Evolutionary conservation across 2,797 vertebrate genomes (phyloP), one percentile per base, ranked within the genome.

Genomic region (Leptoclinus maculatus): DNA sequence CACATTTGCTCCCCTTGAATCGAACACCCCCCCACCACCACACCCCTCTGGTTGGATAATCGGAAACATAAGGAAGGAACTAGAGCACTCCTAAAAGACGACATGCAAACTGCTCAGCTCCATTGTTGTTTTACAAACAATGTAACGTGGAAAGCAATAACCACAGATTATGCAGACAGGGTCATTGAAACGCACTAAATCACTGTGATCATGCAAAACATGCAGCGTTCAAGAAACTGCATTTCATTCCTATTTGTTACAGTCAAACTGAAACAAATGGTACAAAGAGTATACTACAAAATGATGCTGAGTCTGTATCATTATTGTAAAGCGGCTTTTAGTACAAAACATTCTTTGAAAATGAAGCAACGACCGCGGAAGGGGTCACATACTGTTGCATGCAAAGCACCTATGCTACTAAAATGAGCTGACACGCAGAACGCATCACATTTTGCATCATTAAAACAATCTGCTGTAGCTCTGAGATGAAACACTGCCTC

Each of bases 191-290:
- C 32, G 47, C 4, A 11, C 54, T 53, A 34, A 56, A 80, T 67
- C 19, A 0, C n/a, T 41, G 23, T 9, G n/a, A 70, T 53, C 54
- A 21, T 51, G 72, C 23, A 49, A 71, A 71, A 53, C 41, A 66
- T 11, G 27, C 32, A 4, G 8, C 12, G 0, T 53, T 29, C 25
- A 63, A 29, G 8, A 14, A 57, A 25, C 29, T 14, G 19, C n/a
- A 63, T 23, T 60, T 74, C 32, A 67, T 29, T 60, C 66, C 19
- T n/a, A 11, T 81, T 72, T 81, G 69, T 71, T 47, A 66, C 67
- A 39, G 51, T 78, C 45, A 58, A 53, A 43, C 51, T 71, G 43
- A 51, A 76, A 54, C 54, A 17, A 60, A 76, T 64, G 17, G 2
- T 8, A 38, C 45, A 74, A 51, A 54, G 29, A 47, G 17, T 21